Evolutionary conservation across 2,888 invertebrate genomes (phyloP).

Genomic region (Troglohyphantes excavatus): DNA sequence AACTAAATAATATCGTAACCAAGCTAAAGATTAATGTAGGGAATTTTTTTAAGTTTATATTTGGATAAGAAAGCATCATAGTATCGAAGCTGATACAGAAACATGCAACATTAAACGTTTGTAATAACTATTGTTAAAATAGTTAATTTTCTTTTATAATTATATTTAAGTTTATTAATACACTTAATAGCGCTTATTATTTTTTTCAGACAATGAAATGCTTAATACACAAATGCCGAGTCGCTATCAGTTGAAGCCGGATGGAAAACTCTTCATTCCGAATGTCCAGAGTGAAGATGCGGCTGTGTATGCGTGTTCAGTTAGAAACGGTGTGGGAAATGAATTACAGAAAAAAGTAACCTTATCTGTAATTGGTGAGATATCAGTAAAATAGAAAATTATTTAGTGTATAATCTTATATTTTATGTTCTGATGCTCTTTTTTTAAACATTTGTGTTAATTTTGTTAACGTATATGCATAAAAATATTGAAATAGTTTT

Average conservation of each 20-base stretch:
- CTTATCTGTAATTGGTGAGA: slow-evolving; percentile 66
- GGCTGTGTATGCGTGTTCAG: slow-evolving; percentile 54
- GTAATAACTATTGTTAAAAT: too few species aligned
- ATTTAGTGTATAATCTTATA: too few species aligned
- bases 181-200: neutral
- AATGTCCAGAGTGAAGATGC: slow-evolving; percentile 41
- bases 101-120: too few species aligned
- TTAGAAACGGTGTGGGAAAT: slow-evolving; percentile 68
- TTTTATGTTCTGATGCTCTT: too few species aligned
- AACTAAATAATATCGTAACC: too few species aligned
- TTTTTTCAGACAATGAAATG: neutral
- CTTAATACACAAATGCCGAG: neutral
- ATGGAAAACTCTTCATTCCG: slow-evolving; percentile 3
- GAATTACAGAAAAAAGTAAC: slow-evolving; percentile 32
- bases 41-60: too few species aligned
- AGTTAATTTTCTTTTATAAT: too few species aligned
- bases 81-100: too few species aligned
- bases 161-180: too few species aligned
- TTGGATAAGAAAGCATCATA: too few species aligned
- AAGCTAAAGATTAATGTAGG: too few species aligned
- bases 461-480: neutral
- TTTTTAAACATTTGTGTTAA: too few species aligned
- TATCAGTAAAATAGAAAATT: neutral
- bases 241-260: neutral
- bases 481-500: neutral